Evolutionary conservation across 2,113 vertebrate species (phyloP).

Genomic region (Strix uralensis): DNA sequence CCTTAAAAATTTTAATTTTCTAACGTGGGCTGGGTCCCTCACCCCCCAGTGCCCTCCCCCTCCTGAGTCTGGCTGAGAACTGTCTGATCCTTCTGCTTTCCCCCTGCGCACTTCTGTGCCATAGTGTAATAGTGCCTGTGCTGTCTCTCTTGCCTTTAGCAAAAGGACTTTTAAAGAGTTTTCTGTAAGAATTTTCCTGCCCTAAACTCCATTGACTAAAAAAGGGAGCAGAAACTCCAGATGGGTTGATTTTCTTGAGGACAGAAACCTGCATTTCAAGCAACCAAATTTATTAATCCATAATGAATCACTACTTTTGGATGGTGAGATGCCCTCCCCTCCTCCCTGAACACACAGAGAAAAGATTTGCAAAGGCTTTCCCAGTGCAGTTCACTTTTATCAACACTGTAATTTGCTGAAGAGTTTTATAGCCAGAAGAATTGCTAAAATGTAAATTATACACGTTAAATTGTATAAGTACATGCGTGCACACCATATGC

Average conservation of each 20-base stretch:
- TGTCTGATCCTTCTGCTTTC: background rate
- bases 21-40: background rate
- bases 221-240: background rate
- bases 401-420: background rate
- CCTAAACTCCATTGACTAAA: background rate
- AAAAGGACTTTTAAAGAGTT: background rate
- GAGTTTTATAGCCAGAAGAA: background rate
- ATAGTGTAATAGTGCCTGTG: too few species aligned
- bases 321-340: background rate
- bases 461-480: fast-evolving
- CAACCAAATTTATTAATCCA: background rate
- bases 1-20: background rate
- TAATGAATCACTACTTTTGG: background rate
- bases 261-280: background rate
- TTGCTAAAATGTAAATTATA: background rate
- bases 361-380: background rate
- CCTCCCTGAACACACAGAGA: background rate
- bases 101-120: fast-evolving
- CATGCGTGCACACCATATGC: background rate
- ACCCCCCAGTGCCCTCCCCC: background rate
- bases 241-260: background rate
- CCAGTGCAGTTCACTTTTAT: background rate
- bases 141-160: background rate
- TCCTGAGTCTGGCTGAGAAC: background rate
- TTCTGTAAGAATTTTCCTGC: background rate